Percentiles rank a stretch among this genome's conserved stretches.
Evolutionary conservation across 2,113 vertebrate genomes (phyloP).

Genomic region (Aramus guarauna): DNA sequence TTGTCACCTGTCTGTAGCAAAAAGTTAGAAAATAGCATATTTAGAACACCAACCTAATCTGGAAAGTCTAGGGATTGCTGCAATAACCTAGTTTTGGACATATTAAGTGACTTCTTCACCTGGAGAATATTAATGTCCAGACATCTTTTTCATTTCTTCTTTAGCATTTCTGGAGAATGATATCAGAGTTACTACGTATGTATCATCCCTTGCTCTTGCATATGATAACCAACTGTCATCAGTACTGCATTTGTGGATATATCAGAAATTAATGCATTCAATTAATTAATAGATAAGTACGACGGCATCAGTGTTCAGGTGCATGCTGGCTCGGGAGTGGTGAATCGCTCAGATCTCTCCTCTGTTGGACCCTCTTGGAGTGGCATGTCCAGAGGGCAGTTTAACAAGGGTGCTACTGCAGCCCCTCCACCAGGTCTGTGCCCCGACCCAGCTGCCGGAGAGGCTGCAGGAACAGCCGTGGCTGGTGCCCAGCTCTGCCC

Average conservation of each 20-base stretch:
- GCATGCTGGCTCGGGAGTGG: not conserved
- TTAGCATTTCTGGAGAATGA: not conserved
- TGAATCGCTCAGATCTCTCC: not conserved
- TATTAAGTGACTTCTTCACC: not conserved
- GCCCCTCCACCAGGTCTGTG: not conserved
- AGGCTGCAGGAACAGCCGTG: not conserved
- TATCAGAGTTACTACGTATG: not conserved
- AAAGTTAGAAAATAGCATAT: not conserved
- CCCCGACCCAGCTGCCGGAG: not conserved
- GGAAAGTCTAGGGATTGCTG: not conserved
- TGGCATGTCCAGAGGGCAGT: not conserved
- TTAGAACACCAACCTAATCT: not conserved
- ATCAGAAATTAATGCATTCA: not conserved
- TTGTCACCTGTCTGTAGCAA: not conserved
- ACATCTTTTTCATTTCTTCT: not conserved
- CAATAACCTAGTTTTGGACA: not conserved
- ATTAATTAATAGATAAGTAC: not conserved
- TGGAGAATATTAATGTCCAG: not conserved
- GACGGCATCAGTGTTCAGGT: not conserved
- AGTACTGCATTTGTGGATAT: not conserved
- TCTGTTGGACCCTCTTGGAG: not conserved
- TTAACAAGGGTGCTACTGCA: not conserved
- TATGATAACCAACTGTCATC: not conserved
- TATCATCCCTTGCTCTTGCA: not conserved
- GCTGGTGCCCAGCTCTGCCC: not conserved